Evolutionary conservation across 2,113 vertebrate genomes (phyloP).

Genomic region (Rallus limicola): DNA sequence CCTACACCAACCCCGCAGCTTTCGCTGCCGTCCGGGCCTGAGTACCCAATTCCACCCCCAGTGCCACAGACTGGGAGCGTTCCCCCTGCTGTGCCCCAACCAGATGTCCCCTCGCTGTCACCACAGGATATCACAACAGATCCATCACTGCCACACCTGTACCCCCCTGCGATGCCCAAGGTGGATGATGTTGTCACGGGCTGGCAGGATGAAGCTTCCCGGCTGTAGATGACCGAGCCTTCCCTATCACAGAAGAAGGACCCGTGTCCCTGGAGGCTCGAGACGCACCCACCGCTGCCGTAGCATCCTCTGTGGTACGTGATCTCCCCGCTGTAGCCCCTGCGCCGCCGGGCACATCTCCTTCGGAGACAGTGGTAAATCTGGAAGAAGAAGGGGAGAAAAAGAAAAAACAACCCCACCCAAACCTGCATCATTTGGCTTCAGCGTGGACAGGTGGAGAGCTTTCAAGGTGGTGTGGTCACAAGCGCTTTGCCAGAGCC

Average conservation of each 20-base stretch:
- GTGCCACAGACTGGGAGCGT: not conserved
- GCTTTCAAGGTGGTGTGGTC: not conserved
- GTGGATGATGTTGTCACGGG: not conserved
- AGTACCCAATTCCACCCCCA: rapidly evolving
- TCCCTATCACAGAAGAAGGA: not conserved
- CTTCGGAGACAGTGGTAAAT: not conserved
- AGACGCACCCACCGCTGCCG: not conserved
- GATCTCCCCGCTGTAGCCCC: not conserved
- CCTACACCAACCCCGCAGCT: not conserved
- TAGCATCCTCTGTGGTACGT: not conserved
- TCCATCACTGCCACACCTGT: rapidly evolving
- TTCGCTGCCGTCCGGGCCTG: rapidly evolving
- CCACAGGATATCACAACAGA: not conserved
- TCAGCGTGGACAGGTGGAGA: not conserved
- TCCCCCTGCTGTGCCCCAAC: not conserved
- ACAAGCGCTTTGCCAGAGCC: not conserved
- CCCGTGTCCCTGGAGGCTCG: not conserved
- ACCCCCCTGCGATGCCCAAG: not conserved
- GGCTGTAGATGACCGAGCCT: not conserved
- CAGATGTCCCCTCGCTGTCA: rapidly evolving
- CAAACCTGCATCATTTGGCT: rapidly evolving
- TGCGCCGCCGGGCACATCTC: not conserved
- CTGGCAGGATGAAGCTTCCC: not conserved
- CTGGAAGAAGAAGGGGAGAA: not conserved
- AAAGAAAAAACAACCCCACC: no score